Base-by-base conservation (phyloP, 2,113 vertebrate genomes). In the Lutjanus erythropterus region DNA sequence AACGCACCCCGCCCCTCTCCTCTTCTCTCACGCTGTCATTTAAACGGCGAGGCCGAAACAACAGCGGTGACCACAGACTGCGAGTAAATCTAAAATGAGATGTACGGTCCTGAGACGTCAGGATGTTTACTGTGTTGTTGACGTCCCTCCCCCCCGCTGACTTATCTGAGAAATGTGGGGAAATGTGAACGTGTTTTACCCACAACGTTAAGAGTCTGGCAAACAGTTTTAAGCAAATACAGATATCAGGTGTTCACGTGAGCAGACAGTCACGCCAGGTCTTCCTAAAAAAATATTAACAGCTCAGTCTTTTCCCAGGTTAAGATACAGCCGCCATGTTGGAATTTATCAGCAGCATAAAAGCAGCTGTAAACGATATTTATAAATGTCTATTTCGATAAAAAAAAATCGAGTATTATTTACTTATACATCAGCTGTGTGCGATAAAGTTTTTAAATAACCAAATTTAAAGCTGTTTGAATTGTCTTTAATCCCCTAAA, bases 21-120 rank as follows among this genome's bases (percentile, higher is more conserved):
- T 39, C 71, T 71, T 75, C 86, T 91, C 91, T 93, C 90, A 91
- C 91, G 86, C 89, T 91, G 89, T 87, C 91, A 91, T 55, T 81
- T 77, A 15, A 78, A 80, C 75, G 37, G 41, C 33, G 56, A 69
- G 71, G 25, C 59, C 39, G 31, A 68, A 76, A 76, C 46, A 65
- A 59, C 65, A 27, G 16, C 35, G 25, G 12, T 55, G 31, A 61
- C 31, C 56, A 9, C 31, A 1, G 14, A 59, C 21, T 2, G 37
- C 5, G 10, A 21, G 44, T 9, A 18, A 70, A 41, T 18, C 53
- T 23, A 23, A 21, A 8, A 65, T n/a, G 21, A 62, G 29, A 31
- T 10, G 25, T 15, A 9, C 23, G 16, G 7, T 27, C 31, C 23
- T n/a, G 25, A 50, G 19, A 27, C 27, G 23, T 42, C 56, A 35